Percentiles rank a stretch among this genome's conserved stretches.
Evolutionary conservation across 2,888 invertebrate genomes (phyloP).

Genomic region (Choreutis nemorana): DNA sequence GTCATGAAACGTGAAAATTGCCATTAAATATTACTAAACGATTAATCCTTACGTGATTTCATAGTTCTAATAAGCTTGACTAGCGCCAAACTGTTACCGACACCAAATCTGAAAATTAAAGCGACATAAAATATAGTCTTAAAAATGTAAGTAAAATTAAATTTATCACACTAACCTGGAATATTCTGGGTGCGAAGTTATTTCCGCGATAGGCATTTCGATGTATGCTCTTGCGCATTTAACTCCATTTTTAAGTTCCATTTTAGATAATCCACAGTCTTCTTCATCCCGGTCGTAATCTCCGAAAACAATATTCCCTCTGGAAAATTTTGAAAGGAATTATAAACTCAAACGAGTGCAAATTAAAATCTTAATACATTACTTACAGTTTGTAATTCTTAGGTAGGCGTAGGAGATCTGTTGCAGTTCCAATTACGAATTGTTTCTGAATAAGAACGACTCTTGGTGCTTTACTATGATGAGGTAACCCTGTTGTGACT

Average conservation of each 20-base stretch:
- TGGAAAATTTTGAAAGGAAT: too few species aligned
- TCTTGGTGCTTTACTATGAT: constrained; percentile 43
- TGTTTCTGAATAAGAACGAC: constrained; percentile 43
- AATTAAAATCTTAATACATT: background rate
- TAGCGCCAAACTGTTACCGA: constrained; percentile 43
- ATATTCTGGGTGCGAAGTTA: constrained; percentile 47
- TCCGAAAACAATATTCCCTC: constrained; percentile 44
- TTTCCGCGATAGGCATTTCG: constrained; percentile 32
- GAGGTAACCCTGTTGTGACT: constrained; percentile 38
- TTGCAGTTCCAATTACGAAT: constrained; percentile 40
- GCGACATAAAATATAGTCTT: constrained; percentile 1
- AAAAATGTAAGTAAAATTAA: constrained; percentile 1
- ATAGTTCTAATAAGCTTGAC: constrained; percentile 41
- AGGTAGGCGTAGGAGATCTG: constrained; percentile 35
- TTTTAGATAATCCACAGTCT: constrained; percentile 31
- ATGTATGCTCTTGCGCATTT: constrained; percentile 38
- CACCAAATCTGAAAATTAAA: constrained; percentile 35
- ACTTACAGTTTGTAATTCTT: constrained; percentile 48
- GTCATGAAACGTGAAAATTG: too few species aligned
- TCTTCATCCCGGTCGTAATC: constrained; percentile 48
- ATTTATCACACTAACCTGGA: constrained; percentile 24
- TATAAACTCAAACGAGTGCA: background rate
- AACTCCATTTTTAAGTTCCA: constrained; percentile 27
- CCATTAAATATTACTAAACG: too few species aligned
- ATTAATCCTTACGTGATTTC: constrained; percentile 33